Evolutionary conservation across 2,888 invertebrate genomes (phyloP), one percentile per base, ranked within the genome.

Genomic region (Morpho achilles): DNA sequence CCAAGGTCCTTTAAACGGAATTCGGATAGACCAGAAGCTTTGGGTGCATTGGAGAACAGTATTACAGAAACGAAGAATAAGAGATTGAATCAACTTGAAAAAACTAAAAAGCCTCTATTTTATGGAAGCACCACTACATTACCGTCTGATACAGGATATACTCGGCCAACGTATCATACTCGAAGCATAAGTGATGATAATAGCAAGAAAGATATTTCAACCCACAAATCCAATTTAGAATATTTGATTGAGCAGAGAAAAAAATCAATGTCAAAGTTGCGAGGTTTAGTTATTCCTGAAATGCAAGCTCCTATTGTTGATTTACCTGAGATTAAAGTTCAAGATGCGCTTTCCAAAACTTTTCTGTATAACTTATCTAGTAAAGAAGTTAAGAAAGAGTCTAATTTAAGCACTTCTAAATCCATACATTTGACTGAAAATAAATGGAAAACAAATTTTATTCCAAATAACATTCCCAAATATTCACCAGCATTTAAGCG

Each of bases 241-340:
- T 94, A 94, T 68, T 84, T 97, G 67, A 93, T 96, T 69, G 97
- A 97, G 80, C 96, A 96, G 77, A 92, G 97, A 58, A 93, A 95
- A 67, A 95, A 94, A 74, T 95, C 95, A 22, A 93, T 96, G 83
- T 96, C 96, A 3, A 97, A 97, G 81, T 83, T 97, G 60, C 93
- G 96, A 73, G 97, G 97, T n/a, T 86, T 97, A 69, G 95, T 96
- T 42, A 97, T 97, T 75, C 97, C 97, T 5, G 97, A 97, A 83
- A 90, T 92, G 57, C 93, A 93, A 75, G 80, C 81, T 22, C 92
- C 94, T 44, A 92, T 94, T 54, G 89, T 95, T 51, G 96, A 96
- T 82, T 87, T 97, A 72, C 96, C 97, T 1, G 96, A 95, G 90
- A 97, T 97, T 56, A 95, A 95, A 82, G 95, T 95, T 70, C 92